A percentile compares a stretch with the other conserved stretches of the same genome.
Evolutionary conservation across 2,888 invertebrate species (phyloP).

Genomic region (Drosophila anceps): DNA sequence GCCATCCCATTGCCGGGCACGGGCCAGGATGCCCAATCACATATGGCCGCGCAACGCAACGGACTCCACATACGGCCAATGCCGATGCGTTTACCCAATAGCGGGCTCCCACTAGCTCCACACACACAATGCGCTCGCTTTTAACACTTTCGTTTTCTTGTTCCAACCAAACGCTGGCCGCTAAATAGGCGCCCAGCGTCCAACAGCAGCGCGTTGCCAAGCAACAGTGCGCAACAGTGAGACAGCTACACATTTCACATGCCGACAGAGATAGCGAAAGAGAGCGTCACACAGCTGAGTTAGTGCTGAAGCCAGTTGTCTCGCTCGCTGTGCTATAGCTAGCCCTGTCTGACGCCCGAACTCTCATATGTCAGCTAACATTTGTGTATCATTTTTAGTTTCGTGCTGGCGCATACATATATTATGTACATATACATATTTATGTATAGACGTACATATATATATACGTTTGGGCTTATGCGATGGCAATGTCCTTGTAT

Average conservation of each 20-base stretch:
- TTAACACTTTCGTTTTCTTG: constrained; percentile 86
- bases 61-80: constrained; percentile 64
- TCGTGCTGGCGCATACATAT: neutral
- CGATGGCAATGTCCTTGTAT: constrained; percentile 85
- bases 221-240: constrained; percentile 32
- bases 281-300: constrained; percentile 13
- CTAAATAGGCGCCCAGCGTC: constrained; percentile 83
- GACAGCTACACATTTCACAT: neutral
- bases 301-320: constrained; percentile 3
- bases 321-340: constrained; percentile 7
- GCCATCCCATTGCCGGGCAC: constrained; percentile 35
- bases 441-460: neutral
- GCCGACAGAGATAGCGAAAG: constrained; percentile 10
- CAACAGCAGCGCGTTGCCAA: constrained; percentile 49
- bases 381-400: constrained; percentile 2
- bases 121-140: constrained; percentile 40
- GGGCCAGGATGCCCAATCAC: constrained; percentile 65
- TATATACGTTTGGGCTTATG: constrained; percentile 21
- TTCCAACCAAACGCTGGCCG: constrained; percentile 85
- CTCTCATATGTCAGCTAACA: neutral
- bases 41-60: constrained; percentile 62
- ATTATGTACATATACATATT: neutral
- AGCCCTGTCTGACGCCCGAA: neutral
- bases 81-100: constrained; percentile 42
- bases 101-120: constrained; percentile 47